Conservation (phyloP, 2,113 vertebrate species). For the Passerina amoena region DNA sequence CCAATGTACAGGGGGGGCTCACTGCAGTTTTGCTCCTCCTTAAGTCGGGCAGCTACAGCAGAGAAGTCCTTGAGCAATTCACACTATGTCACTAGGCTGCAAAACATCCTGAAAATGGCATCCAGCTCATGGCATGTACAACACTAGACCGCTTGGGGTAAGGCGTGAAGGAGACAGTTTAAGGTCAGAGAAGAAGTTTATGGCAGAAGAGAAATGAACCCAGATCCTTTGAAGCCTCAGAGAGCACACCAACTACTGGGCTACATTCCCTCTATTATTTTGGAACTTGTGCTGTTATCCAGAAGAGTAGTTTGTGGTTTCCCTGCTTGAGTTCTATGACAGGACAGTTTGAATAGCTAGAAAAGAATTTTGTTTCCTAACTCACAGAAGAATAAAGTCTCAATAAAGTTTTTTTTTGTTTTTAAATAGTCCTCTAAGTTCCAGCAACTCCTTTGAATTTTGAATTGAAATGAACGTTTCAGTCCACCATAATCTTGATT, state of each 20-base stretch:
- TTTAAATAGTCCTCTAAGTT: neutral
- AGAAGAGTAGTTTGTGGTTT: neutral
- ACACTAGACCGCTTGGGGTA: neutral
- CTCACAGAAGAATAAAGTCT: neutral
- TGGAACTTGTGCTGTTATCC: neutral
- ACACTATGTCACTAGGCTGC: neutral
- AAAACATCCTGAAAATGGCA: neutral
- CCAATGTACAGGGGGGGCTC: accelerated
- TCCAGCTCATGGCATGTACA: neutral
- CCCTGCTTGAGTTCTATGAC: neutral
- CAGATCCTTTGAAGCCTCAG: neutral
- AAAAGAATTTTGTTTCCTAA: neutral
- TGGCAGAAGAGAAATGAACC: neutral
- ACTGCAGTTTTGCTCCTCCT: neutral
- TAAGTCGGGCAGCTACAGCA: neutral
- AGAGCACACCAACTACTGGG: neutral
- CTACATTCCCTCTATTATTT: neutral
- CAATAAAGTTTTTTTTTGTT: neutral
- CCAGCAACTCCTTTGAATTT: neutral
- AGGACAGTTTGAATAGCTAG: neutral
- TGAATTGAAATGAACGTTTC: neutral
- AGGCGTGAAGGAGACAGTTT: neutral
- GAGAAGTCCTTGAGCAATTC: neutral
- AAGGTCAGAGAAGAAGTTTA: neutral
- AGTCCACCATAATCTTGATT: neutral